These are phyloP conservation scores for Tethya wilhelma DNA, from an alignment of 37 sponge, comb jelly and placozoan species.

Conservation along the genomic window DNA sequence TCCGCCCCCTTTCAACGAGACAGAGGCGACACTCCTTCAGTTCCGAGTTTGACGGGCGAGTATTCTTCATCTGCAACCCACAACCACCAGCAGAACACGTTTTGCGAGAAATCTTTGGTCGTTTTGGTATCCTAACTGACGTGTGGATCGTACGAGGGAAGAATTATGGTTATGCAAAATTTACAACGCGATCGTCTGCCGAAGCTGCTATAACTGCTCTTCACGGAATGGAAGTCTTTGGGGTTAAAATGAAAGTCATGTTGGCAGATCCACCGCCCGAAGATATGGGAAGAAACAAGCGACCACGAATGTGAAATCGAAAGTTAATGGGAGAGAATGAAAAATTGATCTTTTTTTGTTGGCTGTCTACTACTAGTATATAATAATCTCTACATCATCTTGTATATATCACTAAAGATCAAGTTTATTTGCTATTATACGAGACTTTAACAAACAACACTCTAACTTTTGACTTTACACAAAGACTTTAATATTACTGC, in stretches of 20 bases:
- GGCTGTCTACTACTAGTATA: too few relatives aligned
- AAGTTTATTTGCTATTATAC: too few relatives aligned
- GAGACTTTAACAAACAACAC: too few relatives aligned
- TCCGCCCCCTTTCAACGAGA: slow-evolving; percentile 53
- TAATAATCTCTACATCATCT: too few relatives aligned
- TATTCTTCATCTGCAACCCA: slow-evolving; percentile 93
- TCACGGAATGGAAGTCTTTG: slow-evolving; percentile 89
- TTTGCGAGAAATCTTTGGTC: slow-evolving; percentile 82
- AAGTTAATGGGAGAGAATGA: too few relatives aligned
- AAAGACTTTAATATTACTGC: too few relatives aligned
- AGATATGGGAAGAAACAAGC: slow-evolving; percentile 37
- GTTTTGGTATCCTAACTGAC: slow-evolving; percentile 90
- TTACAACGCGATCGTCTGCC: slow-evolving; percentile 70
- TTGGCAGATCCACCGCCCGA: slow-evolving; percentile 85
- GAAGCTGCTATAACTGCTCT: slow-evolving; percentile 92
- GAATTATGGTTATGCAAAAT: slow-evolving; percentile 96
- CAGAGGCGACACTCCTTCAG: slow-evolving; percentile 67
- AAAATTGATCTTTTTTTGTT: too few relatives aligned
- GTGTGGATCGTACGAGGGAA: slow-evolving; percentile 88
- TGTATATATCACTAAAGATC: too few relatives aligned
- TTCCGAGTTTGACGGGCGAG: slow-evolving; percentile 71
- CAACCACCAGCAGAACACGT: slow-evolving; percentile 80
- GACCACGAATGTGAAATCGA: slow-evolving; percentile 42
- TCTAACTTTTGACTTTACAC: too few relatives aligned
- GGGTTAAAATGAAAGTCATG: slow-evolving; percentile 85